Base-by-base conservation (phyloP, 2,113 vertebrate species). In the Odobenus rosmarus region DNA sequence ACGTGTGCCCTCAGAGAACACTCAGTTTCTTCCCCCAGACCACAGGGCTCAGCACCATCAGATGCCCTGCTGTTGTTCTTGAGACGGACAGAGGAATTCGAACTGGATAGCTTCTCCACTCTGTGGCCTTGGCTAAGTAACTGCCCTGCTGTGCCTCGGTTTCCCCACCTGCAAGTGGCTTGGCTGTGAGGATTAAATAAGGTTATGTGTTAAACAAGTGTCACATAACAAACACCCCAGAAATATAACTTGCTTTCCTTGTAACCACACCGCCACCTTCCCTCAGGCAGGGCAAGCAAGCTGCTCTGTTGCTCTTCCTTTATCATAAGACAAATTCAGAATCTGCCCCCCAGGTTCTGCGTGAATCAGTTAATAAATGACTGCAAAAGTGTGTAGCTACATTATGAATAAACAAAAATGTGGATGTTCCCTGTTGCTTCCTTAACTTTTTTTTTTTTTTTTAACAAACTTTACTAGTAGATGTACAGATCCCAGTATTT, bases 371-470 rank as follows among this genome's bases (percentile, higher is more conserved):
- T 74, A 87, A 94, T 72, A 33, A 88, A 61, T 36, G 7, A 49
- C 57, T 97, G 3, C 93, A 94, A 93, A 94, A 88, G 88, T 36
- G 10, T 33, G n/a, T 59, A 86, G 72, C 59, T 64, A 57, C 2
- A 13, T 55, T 97, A 76, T 5, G 26, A 93, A 92, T 95, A 95
- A 94, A 76, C 16, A 82, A 57, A 93, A 88, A 88, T 36, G 24
- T 71, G 76, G 28, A 18, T 53, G 49, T 59, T 88, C 39, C 19
- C 2, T 77, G 24, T 62, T 90, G 69, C 15, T 85, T 96, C 55
- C n/a, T 89, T 92, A 79, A 57, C 21, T 18, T 72, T 28, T 90
- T 86, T 23, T 89, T 95, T n/a, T n/a, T 91, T 90, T 90, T 24
- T 51, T 71, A 92, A 51, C 7, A 95, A 81, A 89, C 49, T 26